Base-by-base conservation (phyloP, 2,797 vertebrate genomes). In the Jordanella pulchra region DNA sequence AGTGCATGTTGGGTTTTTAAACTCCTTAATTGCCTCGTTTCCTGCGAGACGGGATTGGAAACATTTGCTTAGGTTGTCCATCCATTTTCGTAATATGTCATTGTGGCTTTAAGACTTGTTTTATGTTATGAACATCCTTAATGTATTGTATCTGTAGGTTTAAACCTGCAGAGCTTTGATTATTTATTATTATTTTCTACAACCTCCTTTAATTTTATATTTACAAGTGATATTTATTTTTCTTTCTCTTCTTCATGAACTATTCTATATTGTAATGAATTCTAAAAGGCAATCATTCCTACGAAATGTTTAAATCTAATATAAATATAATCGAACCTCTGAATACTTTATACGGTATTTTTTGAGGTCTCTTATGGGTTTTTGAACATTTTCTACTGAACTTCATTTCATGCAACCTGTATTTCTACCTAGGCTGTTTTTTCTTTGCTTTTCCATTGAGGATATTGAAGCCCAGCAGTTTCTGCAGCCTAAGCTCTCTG, bases 21-120 rank as follows among this genome's bases (percentile, higher is more conserved):
- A 73, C 58, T 79, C 66, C 21, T 71, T 84, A 84, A 89, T 89
- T 87, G 81, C 82, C 63, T 73, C 21, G 55, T 71, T 45, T 69
- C 81, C 68, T 18, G 0, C 48, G 76, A 77, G 83, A 77, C 69
- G 30, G 28, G 17, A 45, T 47, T 21, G 60, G 11, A 72, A 81
- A 83, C 76, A 65, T 73, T 47, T 73, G 21, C 10, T 72, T 27
- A 68, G 42, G 75, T 11, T 63, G 23, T 15, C 35, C 12, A 61
- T n/a, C n/a, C n/a, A n/a, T n/a, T 73, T 68, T 60, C n/a, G n/a
- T n/a, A n/a, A n/a, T 69, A 75, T 42, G 51, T 48, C 39, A 27
- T 54, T 12, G 3, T 25, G 23, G 23, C 35, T 63, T 61, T 61
- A 5, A 47, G 13, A 17, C 23, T 50, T 13, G 23, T 30, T 30